phyloP scores from a whole-genome alignment of 2,113 vertebrate species.

The Malurus cyaneus region DNA sequence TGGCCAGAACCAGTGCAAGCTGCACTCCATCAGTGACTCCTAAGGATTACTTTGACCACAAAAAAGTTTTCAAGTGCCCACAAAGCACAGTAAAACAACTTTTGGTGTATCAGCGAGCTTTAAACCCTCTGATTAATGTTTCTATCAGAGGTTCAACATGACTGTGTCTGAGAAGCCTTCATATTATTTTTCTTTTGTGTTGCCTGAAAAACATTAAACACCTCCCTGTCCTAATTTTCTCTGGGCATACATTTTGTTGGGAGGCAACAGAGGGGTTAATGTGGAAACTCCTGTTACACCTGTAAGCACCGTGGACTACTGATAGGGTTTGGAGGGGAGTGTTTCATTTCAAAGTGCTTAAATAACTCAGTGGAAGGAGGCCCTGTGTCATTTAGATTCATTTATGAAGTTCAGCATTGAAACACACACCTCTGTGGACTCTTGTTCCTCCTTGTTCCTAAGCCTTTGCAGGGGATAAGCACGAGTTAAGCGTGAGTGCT shows the following conservation, averaged over 20 bases:
- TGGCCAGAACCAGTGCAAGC: not conserved
- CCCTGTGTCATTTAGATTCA: not conserved
- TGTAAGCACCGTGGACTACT: not conserved
- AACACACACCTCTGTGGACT: conserved; percentile 1
- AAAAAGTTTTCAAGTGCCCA: not conserved
- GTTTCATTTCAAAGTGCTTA: conserved; percentile 51
- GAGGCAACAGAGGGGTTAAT: not conserved
- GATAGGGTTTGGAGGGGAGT: not conserved
- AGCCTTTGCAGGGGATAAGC: not conserved
- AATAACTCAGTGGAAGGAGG: conserved; percentile 9
- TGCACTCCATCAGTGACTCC: not conserved
- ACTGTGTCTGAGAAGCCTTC: not conserved
- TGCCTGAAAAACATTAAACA: not conserved
- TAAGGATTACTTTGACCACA: not conserved
- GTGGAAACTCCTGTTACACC: conserved; percentile 9
- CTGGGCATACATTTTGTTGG: not conserved
- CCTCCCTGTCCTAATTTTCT: not conserved
- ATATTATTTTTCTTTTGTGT: not conserved
- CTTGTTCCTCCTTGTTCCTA: not conserved
- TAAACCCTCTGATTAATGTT: not conserved
- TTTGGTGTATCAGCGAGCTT: not conserved
- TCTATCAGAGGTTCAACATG: not conserved
- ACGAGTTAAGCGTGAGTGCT: not conserved
- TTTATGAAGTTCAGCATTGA: not conserved
- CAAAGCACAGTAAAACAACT: not conserved